phyloP scores from a whole-genome alignment of 2,797 vertebrate species.

The Lagocephalus sceleratus region DNA sequence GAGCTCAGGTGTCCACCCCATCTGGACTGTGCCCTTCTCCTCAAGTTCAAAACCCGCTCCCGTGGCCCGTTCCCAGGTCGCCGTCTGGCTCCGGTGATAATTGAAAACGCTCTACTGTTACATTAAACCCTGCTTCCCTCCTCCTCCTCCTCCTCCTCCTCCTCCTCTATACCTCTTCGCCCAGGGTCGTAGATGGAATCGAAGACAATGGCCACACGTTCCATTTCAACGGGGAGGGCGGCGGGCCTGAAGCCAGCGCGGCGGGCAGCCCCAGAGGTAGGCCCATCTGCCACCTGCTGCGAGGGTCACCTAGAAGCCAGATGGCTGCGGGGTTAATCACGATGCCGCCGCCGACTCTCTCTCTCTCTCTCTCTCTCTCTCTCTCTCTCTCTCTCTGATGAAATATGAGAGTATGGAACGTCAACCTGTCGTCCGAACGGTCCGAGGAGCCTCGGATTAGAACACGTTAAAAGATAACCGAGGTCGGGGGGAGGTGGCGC shows the following conservation, averaged over 20 bases:
- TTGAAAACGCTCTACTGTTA: conserved; percentile 69
- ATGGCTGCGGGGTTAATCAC: conserved; percentile 48
- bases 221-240: conserved; percentile 80
- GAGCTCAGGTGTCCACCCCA: conserved; percentile 53
- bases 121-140: conserved; percentile 50
- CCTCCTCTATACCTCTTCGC: conserved; percentile 19
- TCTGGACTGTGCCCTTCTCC: conserved; percentile 41
- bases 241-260: conserved; percentile 46
- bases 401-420: conserved; percentile 53
- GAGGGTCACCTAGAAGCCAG: conserved; percentile 50
- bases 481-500: conserved; percentile 37
- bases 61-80: conserved; percentile 41
- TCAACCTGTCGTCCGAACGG: conserved; percentile 37
- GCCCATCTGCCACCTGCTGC: conserved; percentile 45
- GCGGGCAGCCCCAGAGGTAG: conserved; percentile 62
- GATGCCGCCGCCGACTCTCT: conserved; percentile 51
- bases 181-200: conserved; percentile 91
- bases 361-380: too few relatives aligned
- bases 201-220: conserved; percentile 86
- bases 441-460: conserved; percentile 43
- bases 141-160: conserved; percentile 19
- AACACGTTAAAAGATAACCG: conserved; percentile 50
- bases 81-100: conserved; percentile 51
- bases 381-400: too few relatives aligned
- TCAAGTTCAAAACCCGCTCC: conserved; percentile 52